A percentile compares a stretch with the other conserved stretches of the same genome.
These are phyloP conservation scores for Belonocnema kinseyi DNA, from an alignment of 1,140 invertebrate species.

Conservation along the genomic window DNA sequence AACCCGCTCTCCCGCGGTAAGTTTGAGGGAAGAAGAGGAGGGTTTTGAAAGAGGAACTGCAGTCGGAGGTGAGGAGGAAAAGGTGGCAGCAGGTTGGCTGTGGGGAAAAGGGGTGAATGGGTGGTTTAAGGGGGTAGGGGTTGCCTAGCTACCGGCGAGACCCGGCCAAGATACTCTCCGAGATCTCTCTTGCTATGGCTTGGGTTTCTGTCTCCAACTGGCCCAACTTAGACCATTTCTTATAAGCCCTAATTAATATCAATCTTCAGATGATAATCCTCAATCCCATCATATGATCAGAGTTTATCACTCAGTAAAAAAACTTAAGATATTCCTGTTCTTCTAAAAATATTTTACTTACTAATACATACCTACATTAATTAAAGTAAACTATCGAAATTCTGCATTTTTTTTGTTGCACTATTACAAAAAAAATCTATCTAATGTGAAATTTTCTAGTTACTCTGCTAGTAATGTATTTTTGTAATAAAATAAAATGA, in stretches of 20 bases:
- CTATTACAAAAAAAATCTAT: too few relatives aligned
- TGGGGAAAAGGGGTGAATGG: constrained; percentile 57
- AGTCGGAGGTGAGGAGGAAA: constrained; percentile 66
- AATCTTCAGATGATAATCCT: constrained; percentile 48
- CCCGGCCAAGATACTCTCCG: constrained; percentile 75
- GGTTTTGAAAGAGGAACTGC: constrained; percentile 72
- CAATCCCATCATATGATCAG: too few relatives aligned
- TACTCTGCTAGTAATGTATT: too few relatives aligned
- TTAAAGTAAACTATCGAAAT: too few relatives aligned
- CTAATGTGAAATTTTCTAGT: too few relatives aligned
- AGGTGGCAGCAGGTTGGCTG: constrained; percentile 57
- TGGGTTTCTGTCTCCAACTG: constrained; percentile 52
- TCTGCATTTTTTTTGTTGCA: too few relatives aligned
- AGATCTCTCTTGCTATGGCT: constrained; percentile 65
- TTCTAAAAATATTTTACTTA: too few relatives aligned
- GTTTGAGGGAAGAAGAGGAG: constrained; percentile 58
- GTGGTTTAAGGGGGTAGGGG: constrained; percentile 61
- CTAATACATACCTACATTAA: too few relatives aligned
- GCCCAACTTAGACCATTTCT: constrained; percentile 43
- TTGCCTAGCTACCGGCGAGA: constrained; percentile 75
- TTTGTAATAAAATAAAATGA: too few relatives aligned
- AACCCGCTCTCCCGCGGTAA: constrained; percentile 71
- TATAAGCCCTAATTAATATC: constrained; percentile 47
- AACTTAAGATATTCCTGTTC: too few relatives aligned
- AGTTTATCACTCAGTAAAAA: too few relatives aligned